These are phyloP conservation scores for Clytia hemisphaerica DNA, from an alignment of 30 jellyfish, hydroid and myxozoan genomes.

Conservation along the genomic window DNA sequence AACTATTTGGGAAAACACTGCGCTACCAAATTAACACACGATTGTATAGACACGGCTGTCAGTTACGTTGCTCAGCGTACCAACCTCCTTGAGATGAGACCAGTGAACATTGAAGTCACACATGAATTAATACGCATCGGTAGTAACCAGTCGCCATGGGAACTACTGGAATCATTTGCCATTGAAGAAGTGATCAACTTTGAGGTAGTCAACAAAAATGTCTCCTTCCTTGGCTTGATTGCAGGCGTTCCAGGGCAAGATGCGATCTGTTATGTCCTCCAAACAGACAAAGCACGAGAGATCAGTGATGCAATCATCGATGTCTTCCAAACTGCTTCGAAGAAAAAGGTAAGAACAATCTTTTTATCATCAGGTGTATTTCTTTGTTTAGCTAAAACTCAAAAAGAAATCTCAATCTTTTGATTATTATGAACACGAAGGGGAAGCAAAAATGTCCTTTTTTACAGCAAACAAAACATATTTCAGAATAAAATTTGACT, in stretches of 20 bases:
- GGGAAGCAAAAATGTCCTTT: too few relatives aligned
- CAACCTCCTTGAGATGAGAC: slow-evolving; percentile 49
- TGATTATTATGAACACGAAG: too few relatives aligned
- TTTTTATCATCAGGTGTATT: too few relatives aligned
- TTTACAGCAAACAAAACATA: too few relatives aligned
- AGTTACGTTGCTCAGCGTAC: slow-evolving; percentile 60
- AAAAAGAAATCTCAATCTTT: too few relatives aligned
- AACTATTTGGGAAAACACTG: slow-evolving; percentile 63
- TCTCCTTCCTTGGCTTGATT: slow-evolving; percentile 58
- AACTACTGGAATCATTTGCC: slow-evolving; percentile 46
- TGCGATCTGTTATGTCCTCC: slow-evolving; percentile 76
- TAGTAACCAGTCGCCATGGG: slow-evolving; percentile 52
- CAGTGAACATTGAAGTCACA: slow-evolving; percentile 61
- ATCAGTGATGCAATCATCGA: slow-evolving; percentile 60
- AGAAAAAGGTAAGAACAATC: slow-evolving; percentile 58
- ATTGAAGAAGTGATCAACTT: slow-evolving; percentile 52
- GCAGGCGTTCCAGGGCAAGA: slow-evolving; percentile 81
- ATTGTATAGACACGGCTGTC: slow-evolving; percentile 51
- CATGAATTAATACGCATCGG: slow-evolving; percentile 41
- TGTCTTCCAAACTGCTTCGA: slow-evolving; percentile 39
- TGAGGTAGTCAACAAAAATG: slow-evolving; percentile 59
- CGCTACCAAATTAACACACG: slow-evolving; percentile 33
- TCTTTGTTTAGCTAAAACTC: too few relatives aligned
- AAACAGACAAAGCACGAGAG: slow-evolving; percentile 74
- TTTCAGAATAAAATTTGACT: too few relatives aligned